These are phyloP conservation scores for Rana temporaria DNA, from an alignment of 2,113 vertebrate genomes.

Conservation along the genomic window DNA sequence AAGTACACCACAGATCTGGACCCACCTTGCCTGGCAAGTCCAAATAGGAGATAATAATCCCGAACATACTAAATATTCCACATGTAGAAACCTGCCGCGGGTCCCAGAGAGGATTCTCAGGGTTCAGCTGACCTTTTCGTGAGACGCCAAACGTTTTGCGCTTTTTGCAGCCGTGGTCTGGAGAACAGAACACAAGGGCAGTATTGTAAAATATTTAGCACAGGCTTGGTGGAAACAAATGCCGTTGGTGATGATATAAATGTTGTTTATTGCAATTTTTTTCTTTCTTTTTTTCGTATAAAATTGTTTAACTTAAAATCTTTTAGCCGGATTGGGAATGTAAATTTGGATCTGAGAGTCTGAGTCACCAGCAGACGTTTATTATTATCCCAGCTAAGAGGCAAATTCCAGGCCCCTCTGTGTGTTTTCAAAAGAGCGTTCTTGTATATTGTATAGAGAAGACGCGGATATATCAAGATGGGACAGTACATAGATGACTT, in stretches of 20 bases:
- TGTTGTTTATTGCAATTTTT: conserved; percentile 69
- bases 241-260: conserved; percentile 62
- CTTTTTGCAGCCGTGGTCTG: not conserved
- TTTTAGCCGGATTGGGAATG: conserved; percentile 67
- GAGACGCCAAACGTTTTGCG: conserved; percentile 23
- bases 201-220: not conserved
- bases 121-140: conserved; percentile 36
- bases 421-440: conserved; percentile 62
- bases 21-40: too few species aligned
- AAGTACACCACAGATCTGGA: too few species aligned
- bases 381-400: conserved; percentile 70
- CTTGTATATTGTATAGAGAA: conserved; percentile 54
- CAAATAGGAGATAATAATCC: too few species aligned
- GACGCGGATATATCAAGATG: conserved; percentile 52
- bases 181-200: conserved; percentile 44
- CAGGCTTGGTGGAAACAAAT: conserved; percentile 58
- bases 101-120: conserved; percentile 14
- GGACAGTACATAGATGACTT: conserved; percentile 22
- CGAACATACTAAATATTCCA: too few species aligned
- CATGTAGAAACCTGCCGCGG: not conserved
- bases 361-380: conserved; percentile 71
- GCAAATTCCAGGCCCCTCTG: conserved; percentile 68
- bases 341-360: conserved; percentile 67
- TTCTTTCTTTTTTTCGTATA: conserved; percentile 54
- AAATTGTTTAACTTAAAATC: conserved; percentile 72